Conservation (phyloP, 2,113 vertebrate species). For the Podiceps cristatus region DNA sequence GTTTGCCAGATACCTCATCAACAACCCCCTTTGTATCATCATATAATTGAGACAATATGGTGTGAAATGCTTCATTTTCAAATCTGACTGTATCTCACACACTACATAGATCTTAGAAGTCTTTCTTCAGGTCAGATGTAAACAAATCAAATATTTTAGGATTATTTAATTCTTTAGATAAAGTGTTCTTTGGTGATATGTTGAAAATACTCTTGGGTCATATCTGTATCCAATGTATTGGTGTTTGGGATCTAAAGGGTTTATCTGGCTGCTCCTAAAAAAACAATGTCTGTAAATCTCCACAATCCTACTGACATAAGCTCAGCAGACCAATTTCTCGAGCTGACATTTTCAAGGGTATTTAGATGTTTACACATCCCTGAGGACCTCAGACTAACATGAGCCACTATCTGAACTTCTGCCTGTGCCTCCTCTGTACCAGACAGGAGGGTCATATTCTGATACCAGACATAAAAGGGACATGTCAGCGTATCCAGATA, state of each 20-base stretch:
- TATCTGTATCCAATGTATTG: neutral
- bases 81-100: neutral
- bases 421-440: neutral
- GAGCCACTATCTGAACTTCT: neutral
- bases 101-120: neutral
- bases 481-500: neutral
- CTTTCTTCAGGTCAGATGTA: neutral
- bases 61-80: slow-evolving; percentile 22
- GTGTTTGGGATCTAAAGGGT: neutral
- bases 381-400: neutral
- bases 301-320: neutral
- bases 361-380: neutral
- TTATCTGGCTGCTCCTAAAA: neutral
- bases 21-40: slow-evolving; percentile 31
- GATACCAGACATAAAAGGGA: neutral
- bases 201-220: neutral
- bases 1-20: slow-evolving; percentile 69
- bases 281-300: neutral
- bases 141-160: neutral
- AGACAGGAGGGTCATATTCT: neutral
- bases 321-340: neutral
- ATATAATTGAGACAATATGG: slow-evolving; percentile 12
- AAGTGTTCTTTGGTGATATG: fast-evolving
- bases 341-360: neutral
- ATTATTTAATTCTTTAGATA: neutral